phyloP scores from a whole-genome alignment of 92 coral and sea anemone species.

The Zoanthus gigantus region DNA sequence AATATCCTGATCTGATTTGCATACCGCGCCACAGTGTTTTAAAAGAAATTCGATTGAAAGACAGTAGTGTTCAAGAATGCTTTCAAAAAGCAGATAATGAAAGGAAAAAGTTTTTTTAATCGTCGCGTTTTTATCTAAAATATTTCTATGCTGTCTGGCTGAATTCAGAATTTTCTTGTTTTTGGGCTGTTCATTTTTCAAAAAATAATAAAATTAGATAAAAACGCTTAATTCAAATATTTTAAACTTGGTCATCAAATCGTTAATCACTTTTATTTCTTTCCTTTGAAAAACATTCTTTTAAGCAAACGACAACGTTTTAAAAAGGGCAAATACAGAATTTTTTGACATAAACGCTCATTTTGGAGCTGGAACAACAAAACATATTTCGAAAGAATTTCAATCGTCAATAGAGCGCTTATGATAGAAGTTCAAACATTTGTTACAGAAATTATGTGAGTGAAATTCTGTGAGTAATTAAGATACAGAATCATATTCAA shows the following conservation, averaged over 20 bases:
- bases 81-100: background rate
- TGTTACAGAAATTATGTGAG: slow-evolving; percentile 12
- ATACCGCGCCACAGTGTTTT: slow-evolving; percentile 17
- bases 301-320: background rate
- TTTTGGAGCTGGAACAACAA: slow-evolving; percentile 17
- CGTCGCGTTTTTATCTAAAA: background rate
- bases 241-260: background rate
- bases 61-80: slow-evolving; percentile 38
- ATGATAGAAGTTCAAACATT: background rate
- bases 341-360: background rate
- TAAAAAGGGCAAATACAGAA: background rate
- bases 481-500: background rate
- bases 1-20: slow-evolving; percentile 17
- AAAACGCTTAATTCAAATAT: background rate
- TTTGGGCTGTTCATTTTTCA: slow-evolving; percentile 15
- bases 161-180: background rate
- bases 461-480: slow-evolving; percentile 24
- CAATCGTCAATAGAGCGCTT: slow-evolving; percentile 17
- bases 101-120: background rate
- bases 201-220: background rate
- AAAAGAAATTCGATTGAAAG: background rate
- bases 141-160: background rate
- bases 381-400: slow-evolving; percentile 4
- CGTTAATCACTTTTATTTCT: background rate
- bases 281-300: background rate